A percentile compares a stretch with the other conserved stretches of the same genome.
Evolutionary conservation across 2,797 vertebrate genomes (phyloP).

Genomic region (Alfaro cultratus): DNA sequence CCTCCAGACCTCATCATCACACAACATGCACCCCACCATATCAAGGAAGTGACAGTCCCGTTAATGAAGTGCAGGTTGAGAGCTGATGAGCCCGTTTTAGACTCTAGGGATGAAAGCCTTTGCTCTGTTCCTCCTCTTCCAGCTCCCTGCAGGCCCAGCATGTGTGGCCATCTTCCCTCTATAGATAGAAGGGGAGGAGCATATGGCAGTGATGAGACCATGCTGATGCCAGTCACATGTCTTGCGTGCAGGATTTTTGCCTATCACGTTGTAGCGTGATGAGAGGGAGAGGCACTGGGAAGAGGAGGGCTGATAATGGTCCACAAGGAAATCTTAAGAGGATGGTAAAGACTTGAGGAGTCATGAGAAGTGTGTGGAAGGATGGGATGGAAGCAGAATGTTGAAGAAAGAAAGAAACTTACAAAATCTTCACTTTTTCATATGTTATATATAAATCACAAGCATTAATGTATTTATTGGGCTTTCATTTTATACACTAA

Average conservation of each 20-base stretch:
- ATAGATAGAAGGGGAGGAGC: conserved; percentile 44
- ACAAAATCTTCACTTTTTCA: background rate
- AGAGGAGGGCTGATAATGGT: conserved; percentile 27
- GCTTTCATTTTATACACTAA: background rate
- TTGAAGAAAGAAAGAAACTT: conserved; percentile 13
- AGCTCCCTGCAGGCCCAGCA: conserved; percentile 45
- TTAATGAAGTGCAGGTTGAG: conserved; percentile 75
- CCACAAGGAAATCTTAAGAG: conserved; percentile 18
- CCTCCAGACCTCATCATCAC: conserved; percentile 24
- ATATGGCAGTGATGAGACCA: conserved; percentile 45
- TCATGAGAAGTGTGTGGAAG: background rate
- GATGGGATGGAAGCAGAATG: conserved; percentile 25
- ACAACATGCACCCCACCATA: conserved; percentile 32
- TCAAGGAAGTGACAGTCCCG: conserved; percentile 55
- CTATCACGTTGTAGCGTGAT: conserved; percentile 23
- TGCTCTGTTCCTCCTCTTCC: conserved; percentile 37
- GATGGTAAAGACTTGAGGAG: conserved; percentile 5
- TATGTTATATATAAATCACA: background rate
- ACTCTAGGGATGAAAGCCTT: conserved; percentile 54
- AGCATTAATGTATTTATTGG: background rate
- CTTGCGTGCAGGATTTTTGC: conserved; percentile 27
- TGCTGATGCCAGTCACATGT: conserved; percentile 49
- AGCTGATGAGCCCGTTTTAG: conserved; percentile 67
- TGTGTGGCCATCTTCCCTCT: conserved; percentile 56
- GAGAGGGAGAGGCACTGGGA: conserved; percentile 15